Evolutionary conservation across 2,113 vertebrate species (phyloP).

Genomic region (Paedocypris sp.): DNA sequence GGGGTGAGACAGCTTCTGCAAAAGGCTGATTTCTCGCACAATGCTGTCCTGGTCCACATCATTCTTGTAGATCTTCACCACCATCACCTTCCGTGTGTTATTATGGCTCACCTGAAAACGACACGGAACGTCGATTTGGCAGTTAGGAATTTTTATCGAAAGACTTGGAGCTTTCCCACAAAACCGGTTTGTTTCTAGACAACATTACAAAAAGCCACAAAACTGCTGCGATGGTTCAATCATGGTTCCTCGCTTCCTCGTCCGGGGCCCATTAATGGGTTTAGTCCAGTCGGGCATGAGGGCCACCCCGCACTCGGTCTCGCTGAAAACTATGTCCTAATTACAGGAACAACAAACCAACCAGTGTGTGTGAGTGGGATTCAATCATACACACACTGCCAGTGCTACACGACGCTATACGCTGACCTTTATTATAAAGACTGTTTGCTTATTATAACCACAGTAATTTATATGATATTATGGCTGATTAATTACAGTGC

Average conservation of each 20-base stretch:
- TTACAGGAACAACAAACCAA: constrained; percentile 40
- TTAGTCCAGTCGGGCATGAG: background rate
- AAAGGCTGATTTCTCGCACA: constrained; percentile 75
- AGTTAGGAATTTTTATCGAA: too few species aligned
- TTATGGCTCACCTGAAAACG: constrained; percentile 63
- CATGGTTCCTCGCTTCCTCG: constrained; percentile 27
- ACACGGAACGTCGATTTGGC: too few species aligned
- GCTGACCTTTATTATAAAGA: background rate
- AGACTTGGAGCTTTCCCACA: too few species aligned
- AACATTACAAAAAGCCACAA: background rate
- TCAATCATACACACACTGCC: background rate
- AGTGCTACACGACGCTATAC: background rate
- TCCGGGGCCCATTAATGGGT: constrained; percentile 11
- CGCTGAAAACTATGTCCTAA: constrained; percentile 46
- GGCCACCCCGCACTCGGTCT: constrained; percentile 32
- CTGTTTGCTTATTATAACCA: too few species aligned
- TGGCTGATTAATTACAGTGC: too few species aligned
- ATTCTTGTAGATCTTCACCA: constrained; percentile 84
- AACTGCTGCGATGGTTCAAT: background rate
- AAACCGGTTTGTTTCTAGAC: too few species aligned
- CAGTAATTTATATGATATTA: too few species aligned
- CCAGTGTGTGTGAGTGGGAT: constrained; percentile 21
- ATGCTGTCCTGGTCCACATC: constrained; percentile 80
- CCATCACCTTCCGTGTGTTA: constrained; percentile 68
- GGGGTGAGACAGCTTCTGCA: constrained; percentile 81